Base-by-base conservation (phyloP, 1,140 invertebrate species). In the Adoxophyes honmai region DNA sequence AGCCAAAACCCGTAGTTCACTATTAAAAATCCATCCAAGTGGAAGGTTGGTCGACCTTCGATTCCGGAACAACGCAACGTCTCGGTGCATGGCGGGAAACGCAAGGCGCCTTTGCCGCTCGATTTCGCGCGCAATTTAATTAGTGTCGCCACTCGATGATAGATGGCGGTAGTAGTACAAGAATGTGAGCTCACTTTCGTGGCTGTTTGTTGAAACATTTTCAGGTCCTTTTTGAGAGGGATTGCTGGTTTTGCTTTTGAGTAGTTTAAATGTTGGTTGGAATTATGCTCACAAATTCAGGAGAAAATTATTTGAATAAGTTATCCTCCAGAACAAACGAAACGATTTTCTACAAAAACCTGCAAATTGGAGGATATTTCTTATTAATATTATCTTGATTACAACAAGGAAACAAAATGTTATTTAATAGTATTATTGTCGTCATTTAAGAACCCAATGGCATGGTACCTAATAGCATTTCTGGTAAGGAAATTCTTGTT, bases 1-100 rank as follows among this genome's bases (percentile, higher is more conserved):
- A 75, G 81, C 70, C 71, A 76, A 79, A 83, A 64, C 70, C 65
- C 77, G 73, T 67, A 75, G 79, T 81, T 80, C 76, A 80, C 79
- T 85, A 81, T 88, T 88, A 85, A 85, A 86, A 86, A 85, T 85
- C 79, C 84, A 87, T 84, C 67, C 70, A 62, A 78, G 80, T 76
- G 81, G 75, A 87, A 86, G 78, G 68, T 55, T 70, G 53, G 64
- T n/a, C 68, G 75, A 78, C 78, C 75, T 82, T 75, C 78, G 75
- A 65, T 61, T 66, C 57, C 56, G 55, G 68, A 72, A 63, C 75
- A 75, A n/a, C 65, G 68, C 63, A 75, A 55, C 79, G 78, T 85
- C 84, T 84, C 75, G 71, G 73, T 84, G 79, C 83, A 80, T 80
- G 76, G 81, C 80, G 77, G 76, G 74, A 81, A 81, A 79, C 69